phyloP scores from a whole-genome alignment of 2,888 invertebrate genomes.

The Apamea monoglypha region DNA sequence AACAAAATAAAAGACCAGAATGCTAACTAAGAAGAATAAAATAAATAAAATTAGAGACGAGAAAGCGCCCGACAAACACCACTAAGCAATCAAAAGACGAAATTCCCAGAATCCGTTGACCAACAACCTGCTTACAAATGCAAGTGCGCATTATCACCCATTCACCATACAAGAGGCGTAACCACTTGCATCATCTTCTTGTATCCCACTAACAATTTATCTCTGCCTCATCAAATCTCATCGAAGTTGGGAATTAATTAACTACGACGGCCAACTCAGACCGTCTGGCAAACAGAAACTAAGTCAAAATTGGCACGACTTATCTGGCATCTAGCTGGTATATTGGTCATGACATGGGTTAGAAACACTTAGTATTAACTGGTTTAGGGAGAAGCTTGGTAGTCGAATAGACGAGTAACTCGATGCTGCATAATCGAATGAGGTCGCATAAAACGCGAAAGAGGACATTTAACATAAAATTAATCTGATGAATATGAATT shows the following conservation, averaged over 20 bases:
- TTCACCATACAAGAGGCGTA: slow-evolving; percentile 44
- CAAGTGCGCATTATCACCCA: slow-evolving; percentile 36
- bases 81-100: slow-evolving; percentile 30
- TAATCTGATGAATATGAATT: background rate
- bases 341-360: slow-evolving; percentile 81
- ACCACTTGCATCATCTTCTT: slow-evolving; percentile 38
- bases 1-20: slow-evolving; percentile 33
- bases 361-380: slow-evolving; percentile 49
- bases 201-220: slow-evolving; percentile 70
- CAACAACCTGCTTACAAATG: slow-evolving; percentile 5
- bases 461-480: background rate
- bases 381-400: slow-evolving; percentile 10
- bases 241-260: slow-evolving; percentile 84
- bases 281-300: slow-evolving; percentile 69
- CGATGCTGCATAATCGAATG: background rate
- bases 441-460: background rate
- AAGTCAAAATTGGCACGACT: slow-evolving; percentile 82
- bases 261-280: slow-evolving; percentile 74
- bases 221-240: slow-evolving; percentile 78
- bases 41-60: slow-evolving; percentile 38
- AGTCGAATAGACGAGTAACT: background rate
- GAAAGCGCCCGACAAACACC: slow-evolving; percentile 23
- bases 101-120: slow-evolving; percentile 25
- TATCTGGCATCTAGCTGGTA: slow-evolving; percentile 75
- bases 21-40: slow-evolving; percentile 33